Conservation (phyloP, 2,888 invertebrate species). For the Mantis religiosa region DNA sequence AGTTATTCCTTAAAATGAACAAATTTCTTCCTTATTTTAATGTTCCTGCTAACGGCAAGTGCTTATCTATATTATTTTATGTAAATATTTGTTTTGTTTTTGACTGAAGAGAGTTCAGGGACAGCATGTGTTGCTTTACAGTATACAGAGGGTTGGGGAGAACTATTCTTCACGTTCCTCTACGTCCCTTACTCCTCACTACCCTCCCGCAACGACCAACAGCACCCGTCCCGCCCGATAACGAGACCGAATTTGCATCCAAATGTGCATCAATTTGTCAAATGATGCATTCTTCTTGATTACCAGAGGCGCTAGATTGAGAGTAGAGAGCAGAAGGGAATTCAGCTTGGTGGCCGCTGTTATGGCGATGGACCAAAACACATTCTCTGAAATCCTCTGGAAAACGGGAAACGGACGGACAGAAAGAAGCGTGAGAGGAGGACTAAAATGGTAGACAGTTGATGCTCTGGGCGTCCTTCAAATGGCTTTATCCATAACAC, state of each 20-base stretch:
- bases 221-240: background rate
- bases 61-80: too few species aligned
- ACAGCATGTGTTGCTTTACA: too few species aligned
- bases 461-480: background rate
- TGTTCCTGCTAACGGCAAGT: too few species aligned
- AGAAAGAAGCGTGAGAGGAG: too few species aligned
- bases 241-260: slow-evolving; percentile 4
- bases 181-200: background rate
- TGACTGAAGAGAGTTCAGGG: too few species aligned
- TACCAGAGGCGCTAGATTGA: slow-evolving; percentile 4
- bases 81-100: too few species aligned
- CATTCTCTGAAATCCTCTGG: background rate
- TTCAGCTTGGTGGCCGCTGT: background rate
- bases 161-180: too few species aligned
- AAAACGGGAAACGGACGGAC: background rate
- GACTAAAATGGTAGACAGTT: too few species aligned
- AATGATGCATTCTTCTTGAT: slow-evolving; percentile 9
- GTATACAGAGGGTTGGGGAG: too few species aligned
- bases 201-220: background rate
- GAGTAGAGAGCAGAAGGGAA: background rate
- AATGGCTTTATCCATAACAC: background rate
- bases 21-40: too few species aligned
- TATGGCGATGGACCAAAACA: background rate
- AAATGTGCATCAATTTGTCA: slow-evolving; percentile 14
- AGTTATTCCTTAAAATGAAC: too few species aligned